phyloP scores from a whole-genome alignment of 2,888 invertebrate genomes.

The Heliconius hortense region DNA sequence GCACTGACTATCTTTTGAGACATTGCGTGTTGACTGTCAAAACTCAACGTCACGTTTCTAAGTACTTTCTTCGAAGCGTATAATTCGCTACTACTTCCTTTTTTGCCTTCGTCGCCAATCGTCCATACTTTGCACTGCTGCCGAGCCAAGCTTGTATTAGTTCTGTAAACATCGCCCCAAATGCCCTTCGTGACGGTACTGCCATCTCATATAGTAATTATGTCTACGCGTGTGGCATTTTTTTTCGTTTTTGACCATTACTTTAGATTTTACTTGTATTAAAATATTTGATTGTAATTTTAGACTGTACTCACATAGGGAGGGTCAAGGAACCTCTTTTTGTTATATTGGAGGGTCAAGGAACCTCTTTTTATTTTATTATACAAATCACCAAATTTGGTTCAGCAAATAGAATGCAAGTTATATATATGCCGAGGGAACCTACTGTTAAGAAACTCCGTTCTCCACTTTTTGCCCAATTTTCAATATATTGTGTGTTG shows the following conservation, averaged over 20 bases:
- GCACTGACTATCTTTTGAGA: too few species aligned
- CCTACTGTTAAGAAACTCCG: background rate
- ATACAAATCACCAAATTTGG: too few species aligned
- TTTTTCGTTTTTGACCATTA: conserved; percentile 17
- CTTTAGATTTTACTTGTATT: background rate
- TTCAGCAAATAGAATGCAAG: too few species aligned
- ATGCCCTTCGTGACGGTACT: conserved; percentile 44
- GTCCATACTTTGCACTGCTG: conserved; percentile 18
- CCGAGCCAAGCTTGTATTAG: conserved; percentile 43
- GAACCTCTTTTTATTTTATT: too few species aligned
- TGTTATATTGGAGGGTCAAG: too few species aligned
- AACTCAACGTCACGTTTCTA: too few species aligned
- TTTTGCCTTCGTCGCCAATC: conserved; percentile 11
- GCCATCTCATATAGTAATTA: conserved; percentile 46
- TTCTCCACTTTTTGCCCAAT: background rate
- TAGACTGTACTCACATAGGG: too few species aligned
- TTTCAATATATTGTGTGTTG: background rate
- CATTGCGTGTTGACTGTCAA: too few species aligned
- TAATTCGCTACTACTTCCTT: too few species aligned
- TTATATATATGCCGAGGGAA: background rate
- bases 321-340: too few species aligned
- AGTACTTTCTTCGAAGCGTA: too few species aligned
- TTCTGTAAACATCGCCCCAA: conserved; percentile 47
- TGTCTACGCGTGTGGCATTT: conserved; percentile 48
- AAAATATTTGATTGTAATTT: too few species aligned